phyloP scores from a whole-genome alignment of 2,888 invertebrate species.

The Melanostoma mellinum region DNA sequence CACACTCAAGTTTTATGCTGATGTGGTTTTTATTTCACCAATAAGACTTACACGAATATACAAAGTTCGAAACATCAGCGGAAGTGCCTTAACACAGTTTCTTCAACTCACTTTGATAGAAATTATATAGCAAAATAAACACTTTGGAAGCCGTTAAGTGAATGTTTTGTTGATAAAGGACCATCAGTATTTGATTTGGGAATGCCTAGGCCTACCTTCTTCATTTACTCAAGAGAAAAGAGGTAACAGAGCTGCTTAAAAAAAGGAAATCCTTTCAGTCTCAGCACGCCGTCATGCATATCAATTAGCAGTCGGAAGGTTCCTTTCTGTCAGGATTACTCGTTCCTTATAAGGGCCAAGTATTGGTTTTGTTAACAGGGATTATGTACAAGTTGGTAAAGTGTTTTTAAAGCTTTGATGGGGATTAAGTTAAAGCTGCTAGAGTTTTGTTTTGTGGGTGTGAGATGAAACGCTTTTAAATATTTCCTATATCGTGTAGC shows the following conservation, averaged over 20 bases:
- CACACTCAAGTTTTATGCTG: constrained; percentile 29
- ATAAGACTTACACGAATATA: constrained; percentile 54
- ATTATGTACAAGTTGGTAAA: background rate
- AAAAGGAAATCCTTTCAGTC: constrained; percentile 59
- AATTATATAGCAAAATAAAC: constrained; percentile 67
- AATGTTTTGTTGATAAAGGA: constrained; percentile 65
- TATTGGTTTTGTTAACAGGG: constrained; percentile 9
- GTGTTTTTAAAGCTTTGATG: too few relatives aligned
- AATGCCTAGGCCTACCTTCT: constrained; percentile 58
- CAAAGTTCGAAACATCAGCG: constrained; percentile 32
- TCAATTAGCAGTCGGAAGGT: constrained; percentile 53
- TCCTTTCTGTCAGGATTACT: constrained; percentile 16
- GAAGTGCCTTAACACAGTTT: constrained; percentile 47
- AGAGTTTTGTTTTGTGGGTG: too few relatives aligned
- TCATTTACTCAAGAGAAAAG: constrained; percentile 15
- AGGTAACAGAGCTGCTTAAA: constrained; percentile 13
- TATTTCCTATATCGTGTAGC: too few relatives aligned
- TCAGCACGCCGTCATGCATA: constrained; percentile 55
- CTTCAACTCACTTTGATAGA: constrained; percentile 25
- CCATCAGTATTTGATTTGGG: constrained; percentile 66
- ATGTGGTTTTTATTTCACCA: constrained; percentile 41
- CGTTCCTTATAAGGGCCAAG: background rate
- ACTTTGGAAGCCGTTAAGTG: constrained; percentile 68
- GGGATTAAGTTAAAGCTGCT: too few relatives aligned
- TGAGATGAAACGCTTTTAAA: too few relatives aligned